These are phyloP conservation scores for Aporophyla lueneburgensis DNA, from an alignment of 2,888 invertebrate genomes.

Conservation along the genomic window DNA sequence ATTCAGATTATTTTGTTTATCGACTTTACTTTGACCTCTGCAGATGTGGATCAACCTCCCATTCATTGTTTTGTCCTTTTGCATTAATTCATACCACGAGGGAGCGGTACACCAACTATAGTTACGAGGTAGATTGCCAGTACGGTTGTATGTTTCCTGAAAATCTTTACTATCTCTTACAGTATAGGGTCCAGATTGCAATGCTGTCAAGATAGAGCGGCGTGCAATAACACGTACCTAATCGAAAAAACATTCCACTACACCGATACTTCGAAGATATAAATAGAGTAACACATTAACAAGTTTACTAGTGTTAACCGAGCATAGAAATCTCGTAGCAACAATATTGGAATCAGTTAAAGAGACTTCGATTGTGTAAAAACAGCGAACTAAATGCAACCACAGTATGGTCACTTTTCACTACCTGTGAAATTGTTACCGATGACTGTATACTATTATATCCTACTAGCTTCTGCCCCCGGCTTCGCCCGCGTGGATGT, in stretches of 20 bases:
- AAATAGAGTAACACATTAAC: no score
- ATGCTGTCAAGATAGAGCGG: background rate
- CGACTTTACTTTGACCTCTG: no score
- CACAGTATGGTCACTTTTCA: no score
- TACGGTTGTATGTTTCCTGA: background rate
- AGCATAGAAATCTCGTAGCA: background rate
- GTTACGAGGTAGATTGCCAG: background rate
- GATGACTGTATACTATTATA: no score
- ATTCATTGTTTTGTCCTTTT: background rate
- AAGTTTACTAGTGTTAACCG: no score
- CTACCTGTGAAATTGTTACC: no score
- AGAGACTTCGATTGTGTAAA: background rate
- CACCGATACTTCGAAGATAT: no score
- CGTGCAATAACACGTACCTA: no score
- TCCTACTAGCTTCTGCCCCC: no score
- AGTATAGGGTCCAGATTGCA: constrained; percentile 16
- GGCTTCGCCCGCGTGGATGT: no score
- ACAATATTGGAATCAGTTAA: background rate
- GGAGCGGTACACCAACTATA: background rate
- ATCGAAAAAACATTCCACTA: background rate
- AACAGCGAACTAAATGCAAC: background rate
- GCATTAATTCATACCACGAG: background rate
- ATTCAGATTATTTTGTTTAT: background rate
- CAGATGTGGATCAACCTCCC: background rate
- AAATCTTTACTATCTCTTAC: background rate